Percentiles rank a stretch among this genome's conserved stretches.
phyloP scores from a whole-genome alignment of 2,888 invertebrate genomes.

The Osedax frankpressi region DNA sequence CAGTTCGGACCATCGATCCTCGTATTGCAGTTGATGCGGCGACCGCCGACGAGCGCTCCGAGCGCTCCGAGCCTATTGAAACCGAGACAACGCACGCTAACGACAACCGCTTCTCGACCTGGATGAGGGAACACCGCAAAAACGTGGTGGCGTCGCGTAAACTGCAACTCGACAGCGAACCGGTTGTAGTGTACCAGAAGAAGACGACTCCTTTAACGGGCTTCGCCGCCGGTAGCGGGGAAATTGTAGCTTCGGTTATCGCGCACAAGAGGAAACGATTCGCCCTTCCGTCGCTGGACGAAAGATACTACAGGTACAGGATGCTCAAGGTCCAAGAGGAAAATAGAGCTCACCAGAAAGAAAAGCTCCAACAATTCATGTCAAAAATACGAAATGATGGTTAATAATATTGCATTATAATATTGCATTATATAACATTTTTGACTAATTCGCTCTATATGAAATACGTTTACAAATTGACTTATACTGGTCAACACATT shows the following conservation, averaged over 20 bases:
- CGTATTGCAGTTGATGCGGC: neutral
- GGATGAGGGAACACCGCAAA: neutral
- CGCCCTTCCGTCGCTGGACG: neutral
- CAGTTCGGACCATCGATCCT: neutral
- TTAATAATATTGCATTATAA: no score
- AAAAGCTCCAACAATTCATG: neutral
- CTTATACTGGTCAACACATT: no score
- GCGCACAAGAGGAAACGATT: neutral
- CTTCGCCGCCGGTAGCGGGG: neutral
- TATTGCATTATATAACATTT: no score
- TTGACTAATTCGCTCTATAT: no score
- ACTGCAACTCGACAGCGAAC: neutral
- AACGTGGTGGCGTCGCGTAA: neutral
- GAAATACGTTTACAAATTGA: no score
- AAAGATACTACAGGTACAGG: neutral
- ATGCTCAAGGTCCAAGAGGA: neutral
- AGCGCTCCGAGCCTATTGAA: neutral
- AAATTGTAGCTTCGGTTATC: neutral
- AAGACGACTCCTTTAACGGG: neutral
- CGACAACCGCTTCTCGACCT: neutral
- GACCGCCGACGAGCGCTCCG: neutral
- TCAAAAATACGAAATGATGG: neutral
- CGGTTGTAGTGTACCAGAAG: neutral
- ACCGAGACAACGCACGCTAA: neutral
- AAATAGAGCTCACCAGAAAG: neutral